phyloP scores from a whole-genome alignment of 2,888 invertebrate genomes.

The Campoplex capitator region DNA sequence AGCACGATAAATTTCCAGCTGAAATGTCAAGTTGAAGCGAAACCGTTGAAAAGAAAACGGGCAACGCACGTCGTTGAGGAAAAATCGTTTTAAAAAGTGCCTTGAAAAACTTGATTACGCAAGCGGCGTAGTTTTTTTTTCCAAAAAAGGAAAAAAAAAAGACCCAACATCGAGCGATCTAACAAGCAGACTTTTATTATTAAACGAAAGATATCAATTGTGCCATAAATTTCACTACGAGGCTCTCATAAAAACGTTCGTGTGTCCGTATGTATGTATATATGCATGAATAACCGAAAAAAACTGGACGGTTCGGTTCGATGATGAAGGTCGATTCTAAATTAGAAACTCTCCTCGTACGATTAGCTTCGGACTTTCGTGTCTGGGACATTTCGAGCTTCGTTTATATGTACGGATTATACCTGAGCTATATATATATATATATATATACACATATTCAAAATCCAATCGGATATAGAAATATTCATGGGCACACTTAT shows the following conservation, averaged over 20 bases:
- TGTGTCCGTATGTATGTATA: background rate
- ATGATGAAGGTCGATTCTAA: constrained; percentile 74
- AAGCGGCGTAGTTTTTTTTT: constrained; percentile 1
- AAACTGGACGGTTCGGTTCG: constrained; percentile 58
- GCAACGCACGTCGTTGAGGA: background rate
- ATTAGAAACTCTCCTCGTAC: constrained; percentile 76
- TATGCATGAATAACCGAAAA: constrained; percentile 11
- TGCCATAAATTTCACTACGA: constrained; percentile 17
- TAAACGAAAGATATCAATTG: background rate
- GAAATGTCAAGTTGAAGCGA: background rate
- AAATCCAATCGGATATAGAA: background rate
- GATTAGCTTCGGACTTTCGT: constrained; percentile 77
- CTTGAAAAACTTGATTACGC: background rate
- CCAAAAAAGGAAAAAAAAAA: background rate
- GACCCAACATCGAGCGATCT: background rate
- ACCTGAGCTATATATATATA: background rate
- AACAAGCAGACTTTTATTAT: background rate
- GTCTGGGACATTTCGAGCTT: constrained; percentile 3
- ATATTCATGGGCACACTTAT: background rate
- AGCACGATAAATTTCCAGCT: background rate
- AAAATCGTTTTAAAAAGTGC: background rate
- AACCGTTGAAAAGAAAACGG: no score
- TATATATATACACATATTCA: background rate
- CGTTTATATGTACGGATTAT: background rate
- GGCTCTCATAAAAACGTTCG: background rate